Percentiles rank a stretch among this genome's conserved stretches.
These are phyloP conservation scores for Drosophila nr. medialis DNA, from an alignment of 2,888 invertebrate species.

Conservation along the genomic window DNA sequence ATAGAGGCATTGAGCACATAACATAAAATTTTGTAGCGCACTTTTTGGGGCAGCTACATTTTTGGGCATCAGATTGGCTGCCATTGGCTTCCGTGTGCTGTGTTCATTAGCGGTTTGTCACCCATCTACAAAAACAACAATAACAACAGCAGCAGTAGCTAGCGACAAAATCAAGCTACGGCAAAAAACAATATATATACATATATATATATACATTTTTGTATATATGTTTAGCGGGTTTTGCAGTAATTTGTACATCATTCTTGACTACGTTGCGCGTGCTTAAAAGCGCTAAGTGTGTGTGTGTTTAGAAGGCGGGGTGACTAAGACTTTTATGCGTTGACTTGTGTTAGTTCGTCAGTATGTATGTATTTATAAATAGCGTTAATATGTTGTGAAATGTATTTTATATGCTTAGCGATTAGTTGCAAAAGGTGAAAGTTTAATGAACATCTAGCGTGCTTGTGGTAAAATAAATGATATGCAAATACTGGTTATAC, in stretches of 20 bases:
- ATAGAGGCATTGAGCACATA: conserved; percentile 44
- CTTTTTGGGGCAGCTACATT: conserved; percentile 35
- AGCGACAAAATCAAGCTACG: conserved; percentile 19
- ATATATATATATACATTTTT: not conserved
- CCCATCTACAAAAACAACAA: conserved; percentile 33
- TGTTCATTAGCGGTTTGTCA: conserved; percentile 73
- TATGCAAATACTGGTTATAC: conserved; percentile 12
- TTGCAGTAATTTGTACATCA: conserved; percentile 52
- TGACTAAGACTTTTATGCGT: conserved; percentile 4
- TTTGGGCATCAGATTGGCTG: conserved; percentile 22
- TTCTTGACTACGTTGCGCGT: conserved; percentile 56
- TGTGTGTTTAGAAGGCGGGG: not conserved
- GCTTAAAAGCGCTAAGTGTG: conserved; percentile 12
- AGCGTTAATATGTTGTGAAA: conserved; percentile 30
- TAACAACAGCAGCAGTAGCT: conserved; percentile 7
- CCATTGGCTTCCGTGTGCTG: conserved; percentile 59
- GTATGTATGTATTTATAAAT: conserved; percentile 42
- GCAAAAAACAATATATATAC: conserved; percentile 11
- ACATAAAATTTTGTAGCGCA: conserved; percentile 51
- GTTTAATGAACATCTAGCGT: conserved; percentile 75
- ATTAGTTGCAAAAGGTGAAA: conserved; percentile 61
- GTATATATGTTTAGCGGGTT: conserved; percentile 30
- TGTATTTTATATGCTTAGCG: conserved; percentile 25
- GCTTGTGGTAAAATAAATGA: conserved; percentile 27
- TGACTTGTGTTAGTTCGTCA: conserved; percentile 26